A percentile compares a stretch with the other conserved stretches of the same genome.
Evolutionary conservation across 2,113 vertebrate genomes (phyloP).

Genomic region (Lycaon pictus): DNA sequence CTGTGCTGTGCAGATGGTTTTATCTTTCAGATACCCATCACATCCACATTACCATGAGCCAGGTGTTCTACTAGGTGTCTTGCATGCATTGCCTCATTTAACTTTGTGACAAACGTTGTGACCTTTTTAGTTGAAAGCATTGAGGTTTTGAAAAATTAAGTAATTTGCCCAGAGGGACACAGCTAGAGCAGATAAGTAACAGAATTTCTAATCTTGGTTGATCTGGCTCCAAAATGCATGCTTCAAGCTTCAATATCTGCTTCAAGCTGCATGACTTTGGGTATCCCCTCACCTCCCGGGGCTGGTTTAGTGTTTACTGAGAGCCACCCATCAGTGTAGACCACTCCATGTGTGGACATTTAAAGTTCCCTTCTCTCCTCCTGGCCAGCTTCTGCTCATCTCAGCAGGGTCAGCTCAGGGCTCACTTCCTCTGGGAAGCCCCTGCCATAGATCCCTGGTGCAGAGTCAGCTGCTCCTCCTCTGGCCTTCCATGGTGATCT

Average conservation of each 20-base stretch:
- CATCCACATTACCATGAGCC: fast-evolving
- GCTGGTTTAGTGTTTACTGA: not conserved
- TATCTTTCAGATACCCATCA: not conserved
- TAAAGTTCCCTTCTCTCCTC: not conserved
- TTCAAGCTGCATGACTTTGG: not conserved
- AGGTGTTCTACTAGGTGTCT: not conserved
- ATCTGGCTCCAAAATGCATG: not conserved
- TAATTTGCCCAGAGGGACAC: not conserved
- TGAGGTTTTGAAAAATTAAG: not conserved
- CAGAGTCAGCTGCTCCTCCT: not conserved
- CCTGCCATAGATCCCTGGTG: not conserved
- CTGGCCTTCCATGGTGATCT: not conserved
- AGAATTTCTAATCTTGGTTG: not conserved
- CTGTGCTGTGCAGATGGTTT: not conserved
- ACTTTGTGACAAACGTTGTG: not conserved
- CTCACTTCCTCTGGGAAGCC: not conserved
- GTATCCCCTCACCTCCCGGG: not conserved
- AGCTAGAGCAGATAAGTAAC: not conserved
- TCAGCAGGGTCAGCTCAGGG: not conserved
- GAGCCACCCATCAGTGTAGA: not conserved
- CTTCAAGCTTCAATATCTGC: not conserved
- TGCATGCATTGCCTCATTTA: not conserved
- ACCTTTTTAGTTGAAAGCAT: not conserved
- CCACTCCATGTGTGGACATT: not conserved
- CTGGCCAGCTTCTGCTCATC: not conserved